Evolutionary conservation across 2,888 invertebrate species (phyloP).

Genomic region (Noctua comes): DNA sequence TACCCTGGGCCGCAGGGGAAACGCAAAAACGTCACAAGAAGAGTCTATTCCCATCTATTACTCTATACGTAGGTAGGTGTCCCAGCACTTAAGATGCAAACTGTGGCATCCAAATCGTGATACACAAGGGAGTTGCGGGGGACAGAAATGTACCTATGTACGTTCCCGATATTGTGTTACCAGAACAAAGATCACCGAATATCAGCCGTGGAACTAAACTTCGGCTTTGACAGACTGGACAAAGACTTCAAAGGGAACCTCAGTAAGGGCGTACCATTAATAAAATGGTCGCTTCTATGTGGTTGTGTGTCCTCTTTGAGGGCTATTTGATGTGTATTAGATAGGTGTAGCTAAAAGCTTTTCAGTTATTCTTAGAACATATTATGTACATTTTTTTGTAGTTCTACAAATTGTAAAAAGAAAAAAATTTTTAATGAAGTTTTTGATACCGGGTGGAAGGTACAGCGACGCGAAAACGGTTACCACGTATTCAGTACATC

Average conservation of each 20-base stretch:
- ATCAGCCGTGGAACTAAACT: constrained; percentile 61
- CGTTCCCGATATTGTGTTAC: constrained; percentile 77
- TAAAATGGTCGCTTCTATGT: constrained; percentile 56
- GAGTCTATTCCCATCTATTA: constrained; percentile 46
- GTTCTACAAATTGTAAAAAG: no score
- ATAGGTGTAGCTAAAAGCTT: constrained; percentile 27
- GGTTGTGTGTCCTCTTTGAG: constrained; percentile 38
- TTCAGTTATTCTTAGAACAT: constrained; percentile 5
- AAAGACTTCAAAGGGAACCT: constrained; percentile 67
- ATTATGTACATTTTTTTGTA: no score
- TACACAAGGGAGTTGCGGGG: constrained; percentile 74
- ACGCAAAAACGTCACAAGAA: constrained; percentile 56
- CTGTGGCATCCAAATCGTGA: constrained; percentile 79
- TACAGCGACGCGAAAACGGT: no score
- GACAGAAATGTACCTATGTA: constrained; percentile 68
- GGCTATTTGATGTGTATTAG: constrained; percentile 39
- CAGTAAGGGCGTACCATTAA: constrained; percentile 58
- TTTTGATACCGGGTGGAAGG: no score
- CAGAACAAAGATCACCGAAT: constrained; percentile 71
- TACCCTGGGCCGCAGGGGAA: constrained; percentile 38
- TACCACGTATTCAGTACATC: no score
- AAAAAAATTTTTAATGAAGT: no score
- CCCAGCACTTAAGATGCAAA: constrained; percentile 85
- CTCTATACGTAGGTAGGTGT: constrained; percentile 60
- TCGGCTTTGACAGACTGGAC: constrained; percentile 71